Base-by-base conservation (phyloP, 2,888 invertebrate genomes). In the Parnassius orleans region DNA sequence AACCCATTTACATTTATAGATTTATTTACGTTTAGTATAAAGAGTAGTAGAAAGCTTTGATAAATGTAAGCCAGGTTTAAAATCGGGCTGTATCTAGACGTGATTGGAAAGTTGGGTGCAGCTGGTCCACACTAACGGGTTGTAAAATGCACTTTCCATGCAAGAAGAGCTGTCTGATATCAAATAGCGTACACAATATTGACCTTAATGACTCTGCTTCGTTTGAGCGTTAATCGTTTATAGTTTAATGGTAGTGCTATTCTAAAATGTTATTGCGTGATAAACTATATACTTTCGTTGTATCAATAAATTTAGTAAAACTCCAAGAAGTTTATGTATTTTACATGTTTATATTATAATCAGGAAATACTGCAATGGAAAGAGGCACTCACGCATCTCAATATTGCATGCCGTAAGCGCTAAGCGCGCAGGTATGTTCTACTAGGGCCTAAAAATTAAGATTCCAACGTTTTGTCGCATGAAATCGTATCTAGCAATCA, bases 51-150 rank as follows among this genome's bases (percentile, higher is more conserved):
- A 87, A 87, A 87, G 87, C 80, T 77, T 73, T 79, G 77, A 84
- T 81, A 77, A 78, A 86, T 77, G 72, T 70, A 66, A 72, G 70
- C 69, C 69, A 73, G 72, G 69, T 74, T 72, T 67, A 63, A 68
- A 67, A 66, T 60, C 68, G 72, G 69, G 71, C 73, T 71, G 67
- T 71, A 70, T 74, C 75, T 77, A 76, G 76, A 76, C 78, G 73
- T 78, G 81, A 84, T 87, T 88, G 82, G 90, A 90, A 90, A 90
- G 90, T 82, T 81, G 70, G 83, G 81, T 83, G 85, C 85, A 83
- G 79, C 78, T 78, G 73, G 81, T 71, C 75, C 70, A 64, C 73
- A 68, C 77, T 76, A 79, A 83, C 85, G 74, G 81, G 82, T 82
- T 79, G 74, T 73, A 68, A 66, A 68, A 64, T 75, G 79, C 81